These are phyloP conservation scores for Varanus salvator DNA, from an alignment of 2,113 vertebrate species.

Conservation along the genomic window DNA sequence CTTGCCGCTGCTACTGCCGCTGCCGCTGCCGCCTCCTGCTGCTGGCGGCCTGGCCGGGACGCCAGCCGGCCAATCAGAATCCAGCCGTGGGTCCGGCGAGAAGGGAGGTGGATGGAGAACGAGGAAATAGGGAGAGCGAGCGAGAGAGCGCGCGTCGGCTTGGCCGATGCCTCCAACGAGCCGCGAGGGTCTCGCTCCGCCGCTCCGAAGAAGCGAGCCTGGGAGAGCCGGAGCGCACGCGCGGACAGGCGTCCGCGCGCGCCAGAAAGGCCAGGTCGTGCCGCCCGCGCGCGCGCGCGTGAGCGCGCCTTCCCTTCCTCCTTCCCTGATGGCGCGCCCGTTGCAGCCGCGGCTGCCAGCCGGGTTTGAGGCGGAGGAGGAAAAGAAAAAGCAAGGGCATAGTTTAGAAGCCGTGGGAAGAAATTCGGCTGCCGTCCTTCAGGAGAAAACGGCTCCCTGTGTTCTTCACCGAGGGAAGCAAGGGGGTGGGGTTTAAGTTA, in stretches of 20 bases:
- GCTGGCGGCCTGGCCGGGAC: conserved; percentile 52
- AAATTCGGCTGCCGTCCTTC: not conserved
- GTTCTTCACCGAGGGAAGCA: not conserved
- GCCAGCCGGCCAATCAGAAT: conserved; percentile 55
- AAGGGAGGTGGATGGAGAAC: not conserved
- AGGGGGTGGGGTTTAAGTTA: not conserved
- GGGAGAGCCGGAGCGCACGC: not conserved
- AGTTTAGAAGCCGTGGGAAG: not conserved
- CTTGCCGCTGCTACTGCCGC: conserved; percentile 1
- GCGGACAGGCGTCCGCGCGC: not conserved
- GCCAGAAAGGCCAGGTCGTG: not conserved
- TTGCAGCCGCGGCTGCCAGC: not conserved
- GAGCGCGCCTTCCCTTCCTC: not conserved
- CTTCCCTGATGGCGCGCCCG: not conserved
- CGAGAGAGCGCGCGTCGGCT: not conserved
- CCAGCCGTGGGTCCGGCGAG: conserved; percentile 34
- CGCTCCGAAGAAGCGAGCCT: not conserved
- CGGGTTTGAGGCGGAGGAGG: not conserved
- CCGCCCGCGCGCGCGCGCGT: conserved; percentile 3
- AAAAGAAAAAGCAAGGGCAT: not conserved
- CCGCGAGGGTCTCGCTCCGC: not conserved
- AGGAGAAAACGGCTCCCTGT: not conserved
- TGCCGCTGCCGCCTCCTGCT: not conserved
- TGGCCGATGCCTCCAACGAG: not conserved
- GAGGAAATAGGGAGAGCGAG: not conserved